Conservation (phyloP, 2,113 vertebrate genomes). For the Grammomys surdaster region DNA sequence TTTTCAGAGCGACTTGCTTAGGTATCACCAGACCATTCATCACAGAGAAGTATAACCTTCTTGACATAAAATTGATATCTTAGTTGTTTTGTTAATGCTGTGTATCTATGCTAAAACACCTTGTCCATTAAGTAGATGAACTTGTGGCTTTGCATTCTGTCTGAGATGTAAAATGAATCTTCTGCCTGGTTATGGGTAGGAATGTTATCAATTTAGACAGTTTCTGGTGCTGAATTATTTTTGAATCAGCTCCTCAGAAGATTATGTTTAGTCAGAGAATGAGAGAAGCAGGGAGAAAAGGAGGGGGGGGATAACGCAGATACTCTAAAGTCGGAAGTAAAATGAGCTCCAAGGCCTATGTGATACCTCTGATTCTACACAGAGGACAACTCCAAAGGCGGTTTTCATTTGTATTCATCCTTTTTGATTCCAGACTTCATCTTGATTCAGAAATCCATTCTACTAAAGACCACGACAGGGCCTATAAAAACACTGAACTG, state of each 20-base stretch:
- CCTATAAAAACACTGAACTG: conserved; percentile 25
- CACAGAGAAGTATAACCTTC: conserved; percentile 26
- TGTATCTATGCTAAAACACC: conserved; percentile 22
- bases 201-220: conserved; percentile 57
- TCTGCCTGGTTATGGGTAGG: conserved; percentile 20
- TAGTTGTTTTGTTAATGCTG: conserved; percentile 66
- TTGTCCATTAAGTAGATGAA: background rate
- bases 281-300: background rate
- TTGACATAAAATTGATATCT: conserved; percentile 11
- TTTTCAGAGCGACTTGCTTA: background rate
- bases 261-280: background rate
- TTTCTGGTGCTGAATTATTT: conserved; percentile 58
- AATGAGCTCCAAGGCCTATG: background rate
- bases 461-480: background rate
- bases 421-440: conserved; percentile 31
- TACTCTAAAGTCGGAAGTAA: background rate
- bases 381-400: background rate
- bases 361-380: background rate
- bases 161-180: conserved; percentile 63
- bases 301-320: background rate
- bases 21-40: conserved; percentile 1
- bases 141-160: conserved; percentile 35
- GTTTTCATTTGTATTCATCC: conserved; percentile 6
- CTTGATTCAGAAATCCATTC: background rate
- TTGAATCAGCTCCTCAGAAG: conserved; percentile 23